Conservation (phyloP, 2,113 vertebrate genomes). For the Phaethornis superciliosus region DNA sequence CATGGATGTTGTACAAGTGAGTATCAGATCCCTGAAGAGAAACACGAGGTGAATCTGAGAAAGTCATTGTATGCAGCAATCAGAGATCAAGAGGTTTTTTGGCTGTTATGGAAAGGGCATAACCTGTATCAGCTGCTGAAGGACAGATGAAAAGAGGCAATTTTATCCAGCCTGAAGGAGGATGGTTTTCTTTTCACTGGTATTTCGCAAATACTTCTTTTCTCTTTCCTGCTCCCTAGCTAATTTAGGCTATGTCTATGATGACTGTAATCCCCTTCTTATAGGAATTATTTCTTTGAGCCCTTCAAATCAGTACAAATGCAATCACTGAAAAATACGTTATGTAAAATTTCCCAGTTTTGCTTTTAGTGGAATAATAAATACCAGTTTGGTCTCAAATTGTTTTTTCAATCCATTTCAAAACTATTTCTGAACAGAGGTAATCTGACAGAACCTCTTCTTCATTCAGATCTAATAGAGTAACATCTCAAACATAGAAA, state of each 20-base stretch:
- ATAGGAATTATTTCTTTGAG: neutral
- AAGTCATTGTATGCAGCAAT: rapidly evolving
- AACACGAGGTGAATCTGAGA: neutral
- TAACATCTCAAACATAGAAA: neutral
- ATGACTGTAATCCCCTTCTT: neutral
- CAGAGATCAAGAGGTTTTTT: neutral
- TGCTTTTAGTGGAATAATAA: neutral
- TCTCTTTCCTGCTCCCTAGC: neutral
- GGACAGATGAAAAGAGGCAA: neutral
- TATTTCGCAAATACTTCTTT: neutral
- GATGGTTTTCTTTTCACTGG: neutral
- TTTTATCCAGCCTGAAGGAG: neutral
- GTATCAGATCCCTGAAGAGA: neutral
- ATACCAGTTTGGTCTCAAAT: neutral
- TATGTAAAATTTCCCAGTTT: neutral
- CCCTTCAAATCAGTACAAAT: neutral
- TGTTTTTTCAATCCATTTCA: neutral
- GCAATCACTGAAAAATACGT: neutral
- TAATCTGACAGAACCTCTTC: neutral
- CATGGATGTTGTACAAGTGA: rapidly evolving
- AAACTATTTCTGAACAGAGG: neutral
- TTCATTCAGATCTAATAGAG: neutral
- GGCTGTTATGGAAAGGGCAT: neutral
- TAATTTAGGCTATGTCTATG: neutral
- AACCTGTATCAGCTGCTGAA: neutral